Evolutionary conservation across 2,888 invertebrate genomes (phyloP).

Genomic region (Papilio protenor): DNA sequence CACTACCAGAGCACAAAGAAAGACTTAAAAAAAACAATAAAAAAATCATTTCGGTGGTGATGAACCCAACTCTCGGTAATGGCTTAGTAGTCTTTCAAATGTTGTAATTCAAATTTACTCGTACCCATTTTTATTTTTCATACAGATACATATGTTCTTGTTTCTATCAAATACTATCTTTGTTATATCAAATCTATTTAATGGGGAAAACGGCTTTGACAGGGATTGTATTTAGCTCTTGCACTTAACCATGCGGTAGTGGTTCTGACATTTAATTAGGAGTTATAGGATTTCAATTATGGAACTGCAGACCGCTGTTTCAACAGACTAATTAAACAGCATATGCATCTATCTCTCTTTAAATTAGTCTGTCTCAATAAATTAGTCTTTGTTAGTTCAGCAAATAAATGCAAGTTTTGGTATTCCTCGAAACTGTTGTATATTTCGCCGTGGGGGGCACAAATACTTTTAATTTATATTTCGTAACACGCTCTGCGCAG

Average conservation of each 20-base stretch:
- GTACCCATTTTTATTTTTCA: too few relatives aligned
- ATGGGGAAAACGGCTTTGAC: not conserved
- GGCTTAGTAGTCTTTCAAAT: too few relatives aligned
- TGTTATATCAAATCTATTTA: not conserved
- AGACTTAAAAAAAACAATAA: too few relatives aligned
- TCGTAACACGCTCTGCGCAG: not conserved
- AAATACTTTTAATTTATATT: not conserved
- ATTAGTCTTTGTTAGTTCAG: not conserved
- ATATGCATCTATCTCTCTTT: too few relatives aligned
- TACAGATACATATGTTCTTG: not conserved
- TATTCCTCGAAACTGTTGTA: not conserved
- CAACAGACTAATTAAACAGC: too few relatives aligned
- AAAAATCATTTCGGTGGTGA: too few relatives aligned
- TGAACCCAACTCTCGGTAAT: too few relatives aligned
- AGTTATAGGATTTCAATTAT: not conserved
- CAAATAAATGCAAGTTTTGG: not conserved
- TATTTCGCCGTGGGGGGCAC: not conserved
- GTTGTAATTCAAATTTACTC: too few relatives aligned
- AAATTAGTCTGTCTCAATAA: not conserved
- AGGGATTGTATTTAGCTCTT: not conserved
- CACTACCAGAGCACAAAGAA: too few relatives aligned
- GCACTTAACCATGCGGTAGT: not conserved
- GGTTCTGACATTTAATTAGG: not conserved
- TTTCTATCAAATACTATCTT: not conserved
- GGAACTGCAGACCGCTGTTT: not conserved